phyloP scores from a whole-genome alignment of 2,113 vertebrate genomes.

The Cryptoleucopteryx plumbea region DNA sequence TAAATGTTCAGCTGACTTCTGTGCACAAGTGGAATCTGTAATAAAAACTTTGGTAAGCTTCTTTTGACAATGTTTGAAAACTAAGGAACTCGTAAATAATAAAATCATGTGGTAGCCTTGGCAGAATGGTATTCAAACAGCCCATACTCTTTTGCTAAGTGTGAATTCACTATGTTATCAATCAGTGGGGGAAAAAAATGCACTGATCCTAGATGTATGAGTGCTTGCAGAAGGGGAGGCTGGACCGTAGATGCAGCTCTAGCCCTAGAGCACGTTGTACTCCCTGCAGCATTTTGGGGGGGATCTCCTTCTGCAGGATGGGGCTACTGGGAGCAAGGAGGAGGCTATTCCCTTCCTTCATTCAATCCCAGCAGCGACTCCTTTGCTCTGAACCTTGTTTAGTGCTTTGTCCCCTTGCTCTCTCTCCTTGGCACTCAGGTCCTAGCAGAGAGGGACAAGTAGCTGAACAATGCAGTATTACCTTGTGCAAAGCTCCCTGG shows the following conservation, averaged over 20 bases:
- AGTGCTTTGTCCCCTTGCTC: background rate
- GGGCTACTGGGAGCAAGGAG: background rate
- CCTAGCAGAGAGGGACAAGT: background rate
- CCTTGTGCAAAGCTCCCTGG: background rate
- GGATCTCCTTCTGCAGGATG: accelerated
- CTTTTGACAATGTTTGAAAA: background rate
- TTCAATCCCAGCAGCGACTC: background rate
- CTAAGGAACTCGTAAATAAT: background rate
- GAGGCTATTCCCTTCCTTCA: background rate
- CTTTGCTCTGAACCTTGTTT: background rate
- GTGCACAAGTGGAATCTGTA: background rate
- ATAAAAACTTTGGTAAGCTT: background rate
- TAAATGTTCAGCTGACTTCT: background rate
- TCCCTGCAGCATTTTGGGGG: background rate
- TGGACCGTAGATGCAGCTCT: background rate
- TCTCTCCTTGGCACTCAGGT: accelerated
- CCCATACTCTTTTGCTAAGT: background rate
- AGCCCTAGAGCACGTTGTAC: accelerated
- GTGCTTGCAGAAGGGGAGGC: background rate
- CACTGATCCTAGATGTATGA: background rate
- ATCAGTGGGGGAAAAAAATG: background rate
- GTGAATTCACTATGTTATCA: background rate
- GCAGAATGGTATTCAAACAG: background rate
- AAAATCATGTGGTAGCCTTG: background rate
- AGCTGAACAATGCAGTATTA: background rate